These are phyloP conservation scores for Enteromius trimaculatus DNA, from an alignment of 2,797 vertebrate species.

Conservation along the genomic window DNA sequence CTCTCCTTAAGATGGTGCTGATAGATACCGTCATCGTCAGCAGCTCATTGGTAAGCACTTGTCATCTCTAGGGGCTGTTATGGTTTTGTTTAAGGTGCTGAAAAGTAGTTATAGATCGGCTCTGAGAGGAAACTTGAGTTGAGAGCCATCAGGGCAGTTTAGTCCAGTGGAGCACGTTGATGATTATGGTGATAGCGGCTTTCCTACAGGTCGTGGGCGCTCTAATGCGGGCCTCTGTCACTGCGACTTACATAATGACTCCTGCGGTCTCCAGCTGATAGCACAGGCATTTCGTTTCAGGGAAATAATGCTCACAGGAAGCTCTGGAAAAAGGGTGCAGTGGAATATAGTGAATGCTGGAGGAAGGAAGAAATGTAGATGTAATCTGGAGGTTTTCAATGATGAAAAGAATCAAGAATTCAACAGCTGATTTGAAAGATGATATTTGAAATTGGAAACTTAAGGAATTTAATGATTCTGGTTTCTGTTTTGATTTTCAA, in stretches of 20 bases:
- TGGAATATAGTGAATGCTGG: background rate
- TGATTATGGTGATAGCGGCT: slow-evolving; percentile 41
- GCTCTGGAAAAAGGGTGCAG: background rate
- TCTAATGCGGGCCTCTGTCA: slow-evolving; percentile 18
- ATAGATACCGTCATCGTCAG: slow-evolving; percentile 13
- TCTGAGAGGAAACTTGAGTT: slow-evolving; percentile 15
- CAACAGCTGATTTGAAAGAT: background rate
- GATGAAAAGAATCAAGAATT: slow-evolving; percentile 3
- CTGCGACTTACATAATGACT: slow-evolving; percentile 36
- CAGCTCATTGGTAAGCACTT: slow-evolving; percentile 12
- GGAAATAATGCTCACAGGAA: slow-evolving; percentile 47
- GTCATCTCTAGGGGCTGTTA: slow-evolving; percentile 23
- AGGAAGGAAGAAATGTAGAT: slow-evolving; percentile 1
- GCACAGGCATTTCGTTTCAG: slow-evolving; percentile 23
- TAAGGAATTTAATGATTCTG: background rate
- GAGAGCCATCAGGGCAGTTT: slow-evolving; percentile 31
- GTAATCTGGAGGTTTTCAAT: slow-evolving; percentile 5
- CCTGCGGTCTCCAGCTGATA: slow-evolving; percentile 30
- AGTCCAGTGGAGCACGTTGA: slow-evolving; percentile 40
- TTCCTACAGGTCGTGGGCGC: slow-evolving; percentile 28
- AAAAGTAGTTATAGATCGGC: slow-evolving; percentile 27
- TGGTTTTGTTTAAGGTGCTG: slow-evolving; percentile 25
- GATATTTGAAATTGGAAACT: background rate
- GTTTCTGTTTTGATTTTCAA: background rate
- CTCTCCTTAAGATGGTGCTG: slow-evolving; percentile 30